Conservation (phyloP, 2,888 invertebrate genomes). For the Hoplodrina ambigua region DNA sequence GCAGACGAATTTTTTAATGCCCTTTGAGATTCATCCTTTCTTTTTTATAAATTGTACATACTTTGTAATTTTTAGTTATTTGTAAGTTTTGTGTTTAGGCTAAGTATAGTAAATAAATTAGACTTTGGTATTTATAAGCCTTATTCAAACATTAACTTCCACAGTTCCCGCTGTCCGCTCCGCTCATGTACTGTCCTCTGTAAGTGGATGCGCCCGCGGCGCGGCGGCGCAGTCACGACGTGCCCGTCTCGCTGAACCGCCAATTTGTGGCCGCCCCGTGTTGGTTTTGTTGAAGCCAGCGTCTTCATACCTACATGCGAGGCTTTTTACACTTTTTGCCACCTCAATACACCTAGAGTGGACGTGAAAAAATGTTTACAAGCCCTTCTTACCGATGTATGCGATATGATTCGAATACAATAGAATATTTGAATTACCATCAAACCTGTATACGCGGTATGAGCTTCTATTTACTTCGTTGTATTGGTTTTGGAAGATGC, state of each 20-base stretch:
- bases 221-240: constrained; percentile 86
- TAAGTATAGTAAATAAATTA: too few relatives aligned
- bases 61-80: too few relatives aligned
- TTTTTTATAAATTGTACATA: too few relatives aligned
- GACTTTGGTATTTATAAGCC: too few relatives aligned
- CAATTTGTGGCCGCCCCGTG: constrained; percentile 89
- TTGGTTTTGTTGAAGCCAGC: constrained; percentile 89
- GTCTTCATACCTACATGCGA: constrained; percentile 85
- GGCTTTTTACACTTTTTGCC: constrained; percentile 84
- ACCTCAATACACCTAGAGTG: constrained; percentile 66
- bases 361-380: constrained; percentile 73
- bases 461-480: constrained; percentile 56
- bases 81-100: too few relatives aligned
- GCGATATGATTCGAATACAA: constrained; percentile 68
- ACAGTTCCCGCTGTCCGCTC: constrained; percentile 65
- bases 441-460: constrained; percentile 53
- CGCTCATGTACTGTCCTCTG: constrained; percentile 61
- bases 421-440: constrained; percentile 66
- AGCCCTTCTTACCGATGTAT: constrained; percentile 61
- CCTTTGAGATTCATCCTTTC: too few relatives aligned
- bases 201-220: constrained; percentile 77
- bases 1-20: too few relatives aligned
- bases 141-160: background rate
- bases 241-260: constrained; percentile 85
- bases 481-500: constrained; percentile 56